phyloP scores from a whole-genome alignment of 2,113 vertebrate genomes.

The Carettochelys insculpta region DNA sequence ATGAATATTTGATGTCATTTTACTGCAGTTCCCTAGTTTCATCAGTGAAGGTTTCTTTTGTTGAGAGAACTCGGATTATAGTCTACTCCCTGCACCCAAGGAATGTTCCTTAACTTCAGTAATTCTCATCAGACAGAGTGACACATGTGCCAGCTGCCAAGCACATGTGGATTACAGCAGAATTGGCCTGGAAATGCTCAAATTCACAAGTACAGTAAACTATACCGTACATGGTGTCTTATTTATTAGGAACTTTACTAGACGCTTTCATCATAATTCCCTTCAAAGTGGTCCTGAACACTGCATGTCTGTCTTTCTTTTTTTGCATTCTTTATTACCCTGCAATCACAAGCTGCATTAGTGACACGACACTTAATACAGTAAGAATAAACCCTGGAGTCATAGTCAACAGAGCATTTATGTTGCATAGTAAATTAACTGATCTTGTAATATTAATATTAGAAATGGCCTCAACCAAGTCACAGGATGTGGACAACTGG shows the following conservation, averaged over 20 bases:
- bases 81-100: neutral
- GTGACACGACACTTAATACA: neutral
- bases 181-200: constrained; percentile 39
- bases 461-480: neutral
- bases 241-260: constrained; percentile 45
- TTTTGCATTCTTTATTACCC: neutral
- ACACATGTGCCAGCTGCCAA: constrained; percentile 44
- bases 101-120: constrained; percentile 11
- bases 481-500: neutral
- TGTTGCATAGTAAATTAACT: neutral
- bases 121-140: constrained; percentile 32
- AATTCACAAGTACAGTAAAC: constrained; percentile 37
- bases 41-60: constrained; percentile 38
- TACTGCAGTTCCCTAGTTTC: constrained; percentile 40
- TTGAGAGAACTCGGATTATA: constrained; percentile 44
- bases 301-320: neutral
- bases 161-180: constrained; percentile 29
- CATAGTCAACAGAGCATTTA: neutral
- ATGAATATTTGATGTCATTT: constrained; percentile 55
- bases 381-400: neutral
- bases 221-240: neutral
- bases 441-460: neutral
- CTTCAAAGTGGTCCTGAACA: constrained; percentile 32
- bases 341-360: neutral
- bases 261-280: constrained; percentile 46